These are phyloP conservation scores for Heliconius hortense DNA, from an alignment of 2,888 invertebrate species.

Conservation along the genomic window DNA sequence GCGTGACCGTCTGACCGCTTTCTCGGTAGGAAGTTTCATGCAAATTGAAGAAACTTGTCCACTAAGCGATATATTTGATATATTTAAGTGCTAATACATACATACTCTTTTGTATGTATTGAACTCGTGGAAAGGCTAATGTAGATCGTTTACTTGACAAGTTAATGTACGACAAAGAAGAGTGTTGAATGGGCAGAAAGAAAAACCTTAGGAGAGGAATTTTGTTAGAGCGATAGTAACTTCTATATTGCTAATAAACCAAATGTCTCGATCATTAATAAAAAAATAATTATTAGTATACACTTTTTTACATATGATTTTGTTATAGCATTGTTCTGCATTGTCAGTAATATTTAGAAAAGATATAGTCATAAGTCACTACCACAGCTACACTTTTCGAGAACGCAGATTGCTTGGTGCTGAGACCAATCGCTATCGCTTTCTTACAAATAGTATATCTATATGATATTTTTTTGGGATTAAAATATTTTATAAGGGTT, in stretches of 20 bases:
- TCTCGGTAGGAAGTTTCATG: conserved; percentile 36
- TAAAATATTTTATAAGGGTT: not conserved
- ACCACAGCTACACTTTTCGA: no score
- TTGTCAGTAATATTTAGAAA: no score
- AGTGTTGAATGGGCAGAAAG: not conserved
- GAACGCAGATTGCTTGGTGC: no score
- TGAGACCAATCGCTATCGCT: no score
- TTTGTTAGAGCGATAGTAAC: no score
- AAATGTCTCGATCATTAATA: not conserved
- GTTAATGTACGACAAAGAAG: not conserved
- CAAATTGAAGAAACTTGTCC: conserved; percentile 33
- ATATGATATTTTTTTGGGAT: no score
- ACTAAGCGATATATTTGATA: conserved; percentile 27
- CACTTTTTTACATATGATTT: no score
- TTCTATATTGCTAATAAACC: no score
- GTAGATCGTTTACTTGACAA: not conserved
- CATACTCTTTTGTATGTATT: not conserved
- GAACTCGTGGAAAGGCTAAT: not conserved
- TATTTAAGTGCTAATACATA: conserved; percentile 9
- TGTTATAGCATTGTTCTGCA: no score
- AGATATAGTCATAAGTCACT: no score
- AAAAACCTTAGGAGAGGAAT: not conserved
- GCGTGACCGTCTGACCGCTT: conserved; percentile 40
- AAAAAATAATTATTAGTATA: not conserved
- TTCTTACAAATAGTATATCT: no score